Conservation (phyloP, 2,797 vertebrate species). For the Trichosurus vulpecula region DNA sequence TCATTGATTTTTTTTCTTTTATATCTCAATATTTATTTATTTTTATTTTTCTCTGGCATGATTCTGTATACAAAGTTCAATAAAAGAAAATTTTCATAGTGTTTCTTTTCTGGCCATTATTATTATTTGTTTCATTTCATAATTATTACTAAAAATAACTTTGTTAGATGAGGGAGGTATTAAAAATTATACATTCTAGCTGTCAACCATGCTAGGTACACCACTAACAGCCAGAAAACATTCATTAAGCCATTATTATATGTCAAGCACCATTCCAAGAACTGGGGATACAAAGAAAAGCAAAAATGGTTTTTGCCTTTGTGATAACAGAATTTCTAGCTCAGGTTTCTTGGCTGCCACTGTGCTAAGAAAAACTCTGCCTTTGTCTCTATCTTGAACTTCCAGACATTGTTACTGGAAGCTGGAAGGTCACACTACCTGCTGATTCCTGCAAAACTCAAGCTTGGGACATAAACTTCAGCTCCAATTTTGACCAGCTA, state of each 20-base stretch:
- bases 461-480: background rate
- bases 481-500: background rate
- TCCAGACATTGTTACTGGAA: background rate
- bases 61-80: background rate
- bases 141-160: background rate
- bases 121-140: background rate
- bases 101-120: background rate
- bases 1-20: background rate
- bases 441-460: background rate
- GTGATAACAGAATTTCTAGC: background rate
- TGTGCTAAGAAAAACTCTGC: background rate
- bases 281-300: background rate
- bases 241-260: background rate
- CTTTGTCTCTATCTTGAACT: background rate
- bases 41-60: background rate
- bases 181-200: background rate
- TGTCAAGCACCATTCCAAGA: background rate
- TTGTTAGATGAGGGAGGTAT: background rate
- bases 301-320: background rate
- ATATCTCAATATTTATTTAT: background rate
- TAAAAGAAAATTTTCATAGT: background rate
- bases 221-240: background rate
- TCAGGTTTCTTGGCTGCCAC: background rate
- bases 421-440: background rate
- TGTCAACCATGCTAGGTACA: background rate